phyloP scores from a whole-genome alignment of 1,140 invertebrate species.

The Procambarus clarkii region DNA sequence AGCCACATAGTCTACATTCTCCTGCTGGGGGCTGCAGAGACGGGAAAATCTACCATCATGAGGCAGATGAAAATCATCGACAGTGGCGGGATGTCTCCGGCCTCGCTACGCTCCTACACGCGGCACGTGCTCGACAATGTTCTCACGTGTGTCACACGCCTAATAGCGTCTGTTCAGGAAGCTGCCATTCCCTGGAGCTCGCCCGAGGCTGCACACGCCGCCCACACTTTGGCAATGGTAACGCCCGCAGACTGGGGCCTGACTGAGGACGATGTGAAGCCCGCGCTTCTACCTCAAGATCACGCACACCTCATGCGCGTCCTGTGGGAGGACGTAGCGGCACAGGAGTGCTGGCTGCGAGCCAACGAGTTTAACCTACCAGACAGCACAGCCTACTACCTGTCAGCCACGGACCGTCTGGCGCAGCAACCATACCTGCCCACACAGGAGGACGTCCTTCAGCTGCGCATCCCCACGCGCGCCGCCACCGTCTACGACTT shows the following conservation, averaged over 20 bases:
- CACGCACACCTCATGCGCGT: slow-evolving; percentile 67
- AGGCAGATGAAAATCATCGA: slow-evolving; percentile 90
- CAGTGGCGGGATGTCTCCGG: slow-evolving; percentile 79
- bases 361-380: slow-evolving; percentile 78
- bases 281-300: slow-evolving; percentile 61
- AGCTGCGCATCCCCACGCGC: slow-evolving; percentile 70
- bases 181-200: slow-evolving; percentile 65
- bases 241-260: slow-evolving; percentile 65
- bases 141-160: slow-evolving; percentile 59
- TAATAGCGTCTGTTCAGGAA: slow-evolving; percentile 60
- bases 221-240: slow-evolving; percentile 42
- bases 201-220: slow-evolving; percentile 64
- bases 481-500: slow-evolving; percentile 70
- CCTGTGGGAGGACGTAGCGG: slow-evolving; percentile 78
- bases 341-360: slow-evolving; percentile 77
- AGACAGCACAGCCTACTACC: slow-evolving; percentile 74
- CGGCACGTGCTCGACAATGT: slow-evolving; percentile 70
- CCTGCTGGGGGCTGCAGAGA: slow-evolving; percentile 77
- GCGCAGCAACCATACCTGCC: slow-evolving; percentile 69
- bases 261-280: slow-evolving; percentile 44
- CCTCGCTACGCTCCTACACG: slow-evolving; percentile 68
- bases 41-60: slow-evolving; percentile 86
- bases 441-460: slow-evolving; percentile 71
- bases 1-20: slow-evolving; percentile 71
- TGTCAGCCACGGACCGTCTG: slow-evolving; percentile 60